A percentile compares a stretch with the other conserved stretches of the same genome.
Evolutionary conservation across 2,113 vertebrate species (phyloP).

Genomic region (Spheniscus mendiculus): DNA sequence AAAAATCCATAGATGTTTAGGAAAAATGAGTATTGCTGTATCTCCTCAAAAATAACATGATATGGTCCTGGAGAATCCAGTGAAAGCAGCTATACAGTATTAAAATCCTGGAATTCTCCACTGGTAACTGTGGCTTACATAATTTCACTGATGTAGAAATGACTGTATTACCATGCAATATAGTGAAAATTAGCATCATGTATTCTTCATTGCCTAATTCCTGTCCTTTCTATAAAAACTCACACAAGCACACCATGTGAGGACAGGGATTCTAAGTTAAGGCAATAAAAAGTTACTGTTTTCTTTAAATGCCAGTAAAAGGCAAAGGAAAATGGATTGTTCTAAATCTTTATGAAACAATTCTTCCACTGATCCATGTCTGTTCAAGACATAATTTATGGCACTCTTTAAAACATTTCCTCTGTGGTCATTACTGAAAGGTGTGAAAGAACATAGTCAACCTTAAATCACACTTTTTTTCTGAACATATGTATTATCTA

Average conservation of each 20-base stretch:
- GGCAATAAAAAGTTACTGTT: not conserved
- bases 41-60: not conserved
- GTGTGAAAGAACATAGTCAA: not conserved
- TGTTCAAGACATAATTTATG: not conserved
- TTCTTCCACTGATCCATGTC: not conserved
- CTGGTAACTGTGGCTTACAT: not conserved
- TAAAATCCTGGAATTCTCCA: not conserved
- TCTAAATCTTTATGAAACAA: not conserved
- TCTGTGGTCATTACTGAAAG: not conserved
- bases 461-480: not conserved
- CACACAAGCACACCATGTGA: not conserved
- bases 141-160: not conserved
- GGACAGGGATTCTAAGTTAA: not conserved
- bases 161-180: not conserved
- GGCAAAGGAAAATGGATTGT: not conserved
- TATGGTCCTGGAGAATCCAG: not conserved
- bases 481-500: not conserved
- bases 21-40: not conserved
- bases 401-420: not conserved
- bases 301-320: not conserved
- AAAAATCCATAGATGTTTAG: not conserved
- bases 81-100: not conserved
- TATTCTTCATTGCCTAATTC: not conserved
- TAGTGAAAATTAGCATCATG: not conserved
- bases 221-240: not conserved